These are phyloP conservation scores for Zosterops lateralis DNA, from an alignment of 2,113 vertebrate species.

Conservation along the genomic window DNA sequence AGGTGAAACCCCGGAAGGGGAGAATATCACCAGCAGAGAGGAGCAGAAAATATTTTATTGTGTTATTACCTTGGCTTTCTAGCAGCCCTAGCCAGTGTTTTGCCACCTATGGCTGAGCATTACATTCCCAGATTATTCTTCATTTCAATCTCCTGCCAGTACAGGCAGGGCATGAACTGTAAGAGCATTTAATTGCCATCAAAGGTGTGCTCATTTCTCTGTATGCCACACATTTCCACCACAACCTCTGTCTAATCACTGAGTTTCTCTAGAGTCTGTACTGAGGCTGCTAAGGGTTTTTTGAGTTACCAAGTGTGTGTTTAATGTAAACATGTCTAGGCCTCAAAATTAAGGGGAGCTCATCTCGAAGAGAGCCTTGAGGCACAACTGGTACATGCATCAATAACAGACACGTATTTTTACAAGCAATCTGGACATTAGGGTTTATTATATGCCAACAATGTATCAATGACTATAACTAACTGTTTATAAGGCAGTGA, in stretches of 20 bases:
- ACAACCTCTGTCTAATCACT: not conserved
- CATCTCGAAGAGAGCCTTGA: not conserved
- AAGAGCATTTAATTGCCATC: not conserved
- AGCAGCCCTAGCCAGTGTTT: not conserved
- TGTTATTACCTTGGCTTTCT: not conserved
- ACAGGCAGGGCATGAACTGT: not conserved
- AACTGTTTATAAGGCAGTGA: constrained; percentile 53
- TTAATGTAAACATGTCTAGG: not conserved
- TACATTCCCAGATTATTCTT: not conserved
- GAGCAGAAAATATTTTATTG: not conserved
- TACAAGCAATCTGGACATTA: constrained; percentile 47
- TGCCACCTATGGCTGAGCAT: not conserved
- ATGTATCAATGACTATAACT: constrained; percentile 41
- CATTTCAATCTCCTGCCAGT: not conserved
- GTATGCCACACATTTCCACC: not conserved
- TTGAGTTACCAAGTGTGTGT: not conserved
- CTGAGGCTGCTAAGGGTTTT: not conserved
- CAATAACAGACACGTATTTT: constrained; percentile 52
- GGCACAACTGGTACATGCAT: not conserved
- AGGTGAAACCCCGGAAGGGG: not conserved
- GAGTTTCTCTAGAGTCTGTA: not conserved
- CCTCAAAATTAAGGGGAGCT: not conserved
- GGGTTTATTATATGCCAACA: constrained; percentile 45
- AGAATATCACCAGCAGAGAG: not conserved
- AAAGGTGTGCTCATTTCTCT: not conserved